Evolutionary conservation across 2,797 vertebrate species (phyloP), one percentile per base, ranked within the genome.

Genomic region (Heterohyrax brucei): DNA sequence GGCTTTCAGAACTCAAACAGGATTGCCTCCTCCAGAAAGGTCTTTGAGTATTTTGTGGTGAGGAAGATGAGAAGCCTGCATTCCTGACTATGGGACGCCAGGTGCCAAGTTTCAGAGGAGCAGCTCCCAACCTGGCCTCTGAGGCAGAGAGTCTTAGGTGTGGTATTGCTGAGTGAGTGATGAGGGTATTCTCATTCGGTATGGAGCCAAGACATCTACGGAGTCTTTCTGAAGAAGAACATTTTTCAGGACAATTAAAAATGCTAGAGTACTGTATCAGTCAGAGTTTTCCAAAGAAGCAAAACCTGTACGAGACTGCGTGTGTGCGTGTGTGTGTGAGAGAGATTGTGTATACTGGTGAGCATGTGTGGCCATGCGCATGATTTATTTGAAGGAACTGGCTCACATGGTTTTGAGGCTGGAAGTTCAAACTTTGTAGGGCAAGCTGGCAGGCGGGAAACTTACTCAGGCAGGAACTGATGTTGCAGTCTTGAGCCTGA

Each of bases 131-230:
- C 33, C 14, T 12, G 53, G 10, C n/a, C 13, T 28, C 21, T 26
- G 46, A 88, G 33, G 44, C 28, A 86, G 93, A 26, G 13, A 83
- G 62, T 94, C 44, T 78, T 28, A 13, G 28, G 44, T 91, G 19
- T 73, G 10, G 10, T 82, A 26, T 85, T 18, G 79, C 10, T 70
- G 44, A 73, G 18, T 53, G 33, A 53, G 10, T 93, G 56, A 91
- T 77, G 48, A 91, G 44, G 86, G 61, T 44, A 72, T 86, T 79
- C 18, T 72, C 48, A 80, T 59, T 79, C 89, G n/a, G 7, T 64
- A 12, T 33, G 33, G 44, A 78, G 22, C 1, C 14, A 68, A 22
- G 21, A 50, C 13, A 50, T 70, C n/a, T 92, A 6, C 1, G 21
- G 18, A 10, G 30, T 56, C 44, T 70, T 94, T 93, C 80, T 87